Conservation (phyloP, 2,888 invertebrate genomes). For the Mythimna impura region DNA sequence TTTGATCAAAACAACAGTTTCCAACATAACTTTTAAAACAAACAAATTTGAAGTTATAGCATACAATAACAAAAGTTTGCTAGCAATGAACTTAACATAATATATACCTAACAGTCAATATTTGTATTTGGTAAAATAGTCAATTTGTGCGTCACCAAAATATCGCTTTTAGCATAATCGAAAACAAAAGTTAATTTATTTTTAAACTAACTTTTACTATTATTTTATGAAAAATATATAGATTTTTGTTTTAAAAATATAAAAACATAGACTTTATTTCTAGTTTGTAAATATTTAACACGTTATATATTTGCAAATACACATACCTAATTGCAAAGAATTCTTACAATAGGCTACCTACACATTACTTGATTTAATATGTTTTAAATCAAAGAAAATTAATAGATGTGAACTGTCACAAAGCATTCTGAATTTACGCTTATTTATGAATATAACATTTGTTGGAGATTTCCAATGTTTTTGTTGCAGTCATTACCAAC, state of each 20-base stretch:
- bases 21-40: constrained; percentile 21
- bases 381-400: constrained; percentile 28
- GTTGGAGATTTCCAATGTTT: constrained; percentile 14
- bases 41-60: constrained; percentile 20
- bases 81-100: constrained; percentile 14
- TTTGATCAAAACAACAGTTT: constrained; percentile 60
- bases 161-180: constrained; percentile 6
- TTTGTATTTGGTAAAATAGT: constrained; percentile 42
- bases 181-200: neutral
- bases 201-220: neutral
- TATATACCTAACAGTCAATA: constrained; percentile 29
- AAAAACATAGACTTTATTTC: constrained; percentile 5
- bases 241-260: neutral
- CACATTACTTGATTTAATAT: constrained; percentile 14
- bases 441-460: constrained; percentile 45
- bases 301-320: constrained; percentile 5
- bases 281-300: constrained; percentile 1
- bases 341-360: constrained; percentile 25
- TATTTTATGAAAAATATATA: neutral
- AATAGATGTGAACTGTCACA: constrained; percentile 14
- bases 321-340: constrained; percentile 9
- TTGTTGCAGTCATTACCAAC: constrained; percentile 13
- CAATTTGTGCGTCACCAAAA: constrained; percentile 7
- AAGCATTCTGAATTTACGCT: constrained; percentile 18
- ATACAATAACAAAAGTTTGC: constrained; percentile 11